phyloP scores from a whole-genome alignment of 2,888 invertebrate species.

The Tinea semifulvella region DNA sequence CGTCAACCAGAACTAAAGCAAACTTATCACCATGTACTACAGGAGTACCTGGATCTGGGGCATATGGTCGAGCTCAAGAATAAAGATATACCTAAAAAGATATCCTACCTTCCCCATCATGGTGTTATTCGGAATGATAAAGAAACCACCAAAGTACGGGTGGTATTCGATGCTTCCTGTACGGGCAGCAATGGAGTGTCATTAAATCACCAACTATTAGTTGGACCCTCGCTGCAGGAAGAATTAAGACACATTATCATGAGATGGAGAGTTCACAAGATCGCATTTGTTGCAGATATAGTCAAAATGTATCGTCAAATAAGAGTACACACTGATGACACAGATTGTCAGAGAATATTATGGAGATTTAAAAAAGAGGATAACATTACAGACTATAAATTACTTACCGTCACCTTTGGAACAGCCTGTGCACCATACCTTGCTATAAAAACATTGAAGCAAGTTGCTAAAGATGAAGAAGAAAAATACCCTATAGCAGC shows the following conservation, averaged over 20 bases:
- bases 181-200: no score
- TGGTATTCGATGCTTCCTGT: no score
- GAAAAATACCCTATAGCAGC: constrained; percentile 18
- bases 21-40: no score
- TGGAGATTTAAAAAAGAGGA: constrained; percentile 18
- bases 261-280: constrained; percentile 21
- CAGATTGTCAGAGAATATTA: constrained; percentile 21
- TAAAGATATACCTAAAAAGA: no score
- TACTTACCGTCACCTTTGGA: constrained; percentile 21
- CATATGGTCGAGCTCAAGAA: no score
- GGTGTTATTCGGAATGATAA: no score
- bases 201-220: no score
- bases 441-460: constrained; percentile 19
- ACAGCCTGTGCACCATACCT: constrained; percentile 22
- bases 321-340: constrained; percentile 16
- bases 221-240: no score
- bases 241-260: constrained; percentile 22
- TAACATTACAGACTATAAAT: constrained; percentile 17
- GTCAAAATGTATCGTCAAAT: constrained; percentile 24
- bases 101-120: no score
- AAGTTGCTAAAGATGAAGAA: constrained; percentile 19
- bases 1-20: no score
- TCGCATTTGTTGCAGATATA: constrained; percentile 22
- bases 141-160: no score
- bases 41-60: no score